phyloP scores from a whole-genome alignment of 2,113 vertebrate genomes.

The Formicarius rufipectus region DNA sequence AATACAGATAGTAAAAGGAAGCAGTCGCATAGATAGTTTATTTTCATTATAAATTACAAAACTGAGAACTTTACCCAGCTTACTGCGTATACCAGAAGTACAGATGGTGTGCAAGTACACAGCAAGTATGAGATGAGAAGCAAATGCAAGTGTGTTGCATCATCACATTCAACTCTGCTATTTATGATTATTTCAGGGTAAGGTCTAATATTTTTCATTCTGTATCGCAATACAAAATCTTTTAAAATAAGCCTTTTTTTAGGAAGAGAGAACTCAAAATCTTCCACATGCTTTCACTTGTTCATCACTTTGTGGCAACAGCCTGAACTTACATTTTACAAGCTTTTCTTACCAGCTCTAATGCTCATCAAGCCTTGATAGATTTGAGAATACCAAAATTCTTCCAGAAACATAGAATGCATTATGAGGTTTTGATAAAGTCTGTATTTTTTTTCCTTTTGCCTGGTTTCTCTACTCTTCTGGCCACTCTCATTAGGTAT shows the following conservation, averaged over 20 bases:
- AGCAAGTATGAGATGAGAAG: not conserved
- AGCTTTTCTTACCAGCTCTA: not conserved
- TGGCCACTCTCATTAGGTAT: not conserved
- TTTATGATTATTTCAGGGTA: not conserved
- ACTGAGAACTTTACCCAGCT: not conserved
- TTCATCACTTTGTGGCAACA: not conserved
- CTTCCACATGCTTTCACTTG: not conserved
- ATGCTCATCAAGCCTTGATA: not conserved
- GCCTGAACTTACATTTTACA: not conserved
- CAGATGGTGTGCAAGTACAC: rapidly evolving
- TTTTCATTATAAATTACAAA: not conserved
- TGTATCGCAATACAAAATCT: not conserved
- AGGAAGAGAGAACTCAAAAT: not conserved
- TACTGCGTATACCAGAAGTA: not conserved
- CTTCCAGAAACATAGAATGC: not conserved
- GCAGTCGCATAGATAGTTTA: not conserved
- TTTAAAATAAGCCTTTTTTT: not conserved
- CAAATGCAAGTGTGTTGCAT: not conserved
- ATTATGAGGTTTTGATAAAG: not conserved
- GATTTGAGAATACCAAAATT: not conserved
- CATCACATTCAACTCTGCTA: not conserved
- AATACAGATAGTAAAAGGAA: not conserved
- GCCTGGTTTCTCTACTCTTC: not conserved
- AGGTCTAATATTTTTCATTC: not conserved
- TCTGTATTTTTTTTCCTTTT: not conserved